Base-by-base conservation (phyloP, 30 jellyfish, hydroid and myxozoan species). In the Hydra vulgaris region DNA sequence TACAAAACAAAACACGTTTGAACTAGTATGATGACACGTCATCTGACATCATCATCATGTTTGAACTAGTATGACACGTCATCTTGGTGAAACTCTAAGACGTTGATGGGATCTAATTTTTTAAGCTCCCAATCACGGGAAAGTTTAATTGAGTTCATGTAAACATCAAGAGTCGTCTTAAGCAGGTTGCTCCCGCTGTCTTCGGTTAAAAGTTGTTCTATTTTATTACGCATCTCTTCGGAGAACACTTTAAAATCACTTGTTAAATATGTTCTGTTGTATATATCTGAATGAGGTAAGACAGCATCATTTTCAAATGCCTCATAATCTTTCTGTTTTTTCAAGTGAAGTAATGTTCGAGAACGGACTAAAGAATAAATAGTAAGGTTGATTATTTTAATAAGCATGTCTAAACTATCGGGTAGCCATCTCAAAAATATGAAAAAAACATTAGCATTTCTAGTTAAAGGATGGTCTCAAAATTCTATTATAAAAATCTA, bases 321-420 rank as follows among this genome's bases (percentile, higher is more conserved):
- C 8, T 40, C 95, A 70, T 85, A 73, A 26, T 90, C 95, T 17
- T 81, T 78, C 7, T 85, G 84, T 17, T 81, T 89, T 53, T 82
- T 86, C 53, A 81, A 70, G 54, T 82, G 86, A 18, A 90, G 87
- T 5, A 90, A 81, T 0, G 97, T 85, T 61, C 97, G 83, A 78
- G 97, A 90, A 18, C 95, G 95, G 74, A 90, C 97, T 90, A 25
- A 73, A 55, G 66, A 70, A 40, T 27, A 61, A 79, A 72, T 71
- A 23, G n/a, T n/a, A n/a, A n/a, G n/a, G n/a, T n/a, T n/a, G n/a
- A n/a, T n/a, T n/a, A n/a, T n/a, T n/a, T n/a, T n/a, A n/a, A n/a
- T n/a, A n/a, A n/a, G n/a, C n/a, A n/a, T n/a, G n/a, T n/a, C n/a
- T n/a, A n/a, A n/a, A n/a, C n/a, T n/a, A n/a, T n/a, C n/a, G n/a